Base-by-base conservation (phyloP, 2,113 vertebrate species). In the Bostrychus sinensis region DNA sequence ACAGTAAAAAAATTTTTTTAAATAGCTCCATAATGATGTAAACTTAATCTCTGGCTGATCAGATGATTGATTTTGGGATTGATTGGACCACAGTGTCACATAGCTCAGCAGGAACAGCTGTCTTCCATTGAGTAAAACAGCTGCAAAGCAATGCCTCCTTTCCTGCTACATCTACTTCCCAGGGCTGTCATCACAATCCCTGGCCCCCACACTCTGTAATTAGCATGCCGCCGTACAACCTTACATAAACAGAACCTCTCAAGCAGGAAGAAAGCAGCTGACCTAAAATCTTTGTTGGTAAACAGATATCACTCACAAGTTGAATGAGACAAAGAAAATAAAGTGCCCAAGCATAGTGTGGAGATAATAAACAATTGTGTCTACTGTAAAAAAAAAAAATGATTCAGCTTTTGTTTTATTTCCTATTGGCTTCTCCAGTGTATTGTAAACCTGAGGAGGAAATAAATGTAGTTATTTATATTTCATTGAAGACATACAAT, bases 211-310 rank as follows among this genome's bases (percentile, higher is more conserved):
- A 53, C 81, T 75, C 87, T 89, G 87, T 90, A 84, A 89, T 89
- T 88, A 90, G 42, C 51, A 20, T 75, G 84, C 89, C 76, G 79
- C 78, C 36, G 53, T 61, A 42, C 73, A 70, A 46, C 75, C 84
- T 89, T 89, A 88, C 83, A 82, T 91, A 91, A 91, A 91, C 88
- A 90, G 72, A 83, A 74, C 71, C 68, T 81, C 74, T 69, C 56
- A 70, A 85, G 67, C 66, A 72, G 87, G 67, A 88, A 86, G 55
- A 78, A 83, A 75, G 37, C 51, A 69, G 20, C 58, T 66, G 66
- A 76, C 80, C 80, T 70, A 39, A 55, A 81, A 71, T 72, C 79
- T 77, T 12, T 83, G 79, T 71, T 66, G 75, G 76, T 80, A 83
- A 89, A 89, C 66, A 70, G 42, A 82, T 75, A 82, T 76, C 76